phyloP scores from a whole-genome alignment of 2,797 vertebrate species.

The Enteromius unitaeniatus region DNA sequence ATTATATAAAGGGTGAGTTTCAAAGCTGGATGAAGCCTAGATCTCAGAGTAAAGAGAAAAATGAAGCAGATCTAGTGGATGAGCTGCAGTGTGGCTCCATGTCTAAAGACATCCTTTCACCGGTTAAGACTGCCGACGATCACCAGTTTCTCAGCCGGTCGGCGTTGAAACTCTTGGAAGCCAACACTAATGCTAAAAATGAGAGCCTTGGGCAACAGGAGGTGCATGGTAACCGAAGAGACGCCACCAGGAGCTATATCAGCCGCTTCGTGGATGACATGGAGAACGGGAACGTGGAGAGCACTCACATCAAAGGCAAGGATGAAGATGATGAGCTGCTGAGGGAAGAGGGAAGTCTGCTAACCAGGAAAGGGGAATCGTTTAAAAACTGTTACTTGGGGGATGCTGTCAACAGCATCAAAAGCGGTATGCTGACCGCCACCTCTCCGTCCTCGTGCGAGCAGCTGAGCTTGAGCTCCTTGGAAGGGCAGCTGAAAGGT shows the following conservation, averaged over 20 bases:
- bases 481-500: conserved; percentile 79
- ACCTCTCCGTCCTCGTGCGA: conserved; percentile 65
- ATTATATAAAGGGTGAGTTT: conserved; percentile 92
- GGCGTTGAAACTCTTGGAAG: conserved; percentile 75
- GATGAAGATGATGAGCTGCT: conserved; percentile 77
- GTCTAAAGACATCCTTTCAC: conserved; percentile 67
- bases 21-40: conserved; percentile 90
- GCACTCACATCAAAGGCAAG: conserved; percentile 71
- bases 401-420: conserved; percentile 68
- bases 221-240: conserved; percentile 70
- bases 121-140: conserved; percentile 73
- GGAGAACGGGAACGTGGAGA: conserved; percentile 94
- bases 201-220: conserved; percentile 65
- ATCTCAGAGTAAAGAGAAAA: conserved; percentile 79
- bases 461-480: conserved; percentile 58
- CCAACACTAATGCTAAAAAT: conserved; percentile 77
- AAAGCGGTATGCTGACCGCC: conserved; percentile 65
- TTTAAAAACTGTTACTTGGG: conserved; percentile 73
- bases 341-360: conserved; percentile 74
- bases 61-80: conserved; percentile 81
- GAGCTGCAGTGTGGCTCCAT: conserved; percentile 83
- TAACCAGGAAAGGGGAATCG: conserved; percentile 73
- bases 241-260: conserved; percentile 74
- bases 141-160: conserved; percentile 76
- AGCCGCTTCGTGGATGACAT: conserved; percentile 88